Conservation (phyloP, 1,140 invertebrate species). For the Conus betulinus region DNA sequence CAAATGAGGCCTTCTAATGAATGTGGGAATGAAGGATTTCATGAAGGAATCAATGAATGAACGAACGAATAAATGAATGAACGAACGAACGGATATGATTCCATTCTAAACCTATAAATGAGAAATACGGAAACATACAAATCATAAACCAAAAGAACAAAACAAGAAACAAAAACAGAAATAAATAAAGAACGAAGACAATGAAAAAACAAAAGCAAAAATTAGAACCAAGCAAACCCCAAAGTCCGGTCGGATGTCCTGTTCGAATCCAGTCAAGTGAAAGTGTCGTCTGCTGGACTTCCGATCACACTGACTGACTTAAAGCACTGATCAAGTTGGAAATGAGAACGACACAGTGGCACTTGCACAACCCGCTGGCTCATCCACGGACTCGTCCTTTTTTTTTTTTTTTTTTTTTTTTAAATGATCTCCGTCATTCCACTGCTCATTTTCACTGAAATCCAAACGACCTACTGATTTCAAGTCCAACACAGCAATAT, state of each 20-base stretch:
- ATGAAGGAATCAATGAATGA: no score
- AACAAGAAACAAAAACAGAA: neutral
- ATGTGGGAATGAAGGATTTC: no score
- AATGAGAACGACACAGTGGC: neutral
- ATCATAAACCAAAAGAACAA: neutral
- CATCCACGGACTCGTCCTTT: neutral
- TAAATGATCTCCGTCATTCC: no score
- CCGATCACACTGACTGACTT: neutral
- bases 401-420: no score
- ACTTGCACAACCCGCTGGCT: neutral
- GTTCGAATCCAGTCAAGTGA: no score
- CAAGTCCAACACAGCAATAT: no score
- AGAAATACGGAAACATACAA: neutral
- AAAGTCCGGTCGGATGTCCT: neutral
- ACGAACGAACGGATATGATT: no score
- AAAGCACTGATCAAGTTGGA: neutral
- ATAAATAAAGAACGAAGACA: neutral
- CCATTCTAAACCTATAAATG: no score
- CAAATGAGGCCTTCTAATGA: no score
- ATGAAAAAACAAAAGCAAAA: neutral
- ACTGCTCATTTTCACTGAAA: no score
- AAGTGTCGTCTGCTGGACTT: neutral
- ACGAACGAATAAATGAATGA: no score
- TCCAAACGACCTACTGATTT: no score
- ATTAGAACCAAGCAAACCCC: slow-evolving; percentile 6